phyloP scores from a whole-genome alignment of 2,888 invertebrate species.

The Colletes collaris region DNA sequence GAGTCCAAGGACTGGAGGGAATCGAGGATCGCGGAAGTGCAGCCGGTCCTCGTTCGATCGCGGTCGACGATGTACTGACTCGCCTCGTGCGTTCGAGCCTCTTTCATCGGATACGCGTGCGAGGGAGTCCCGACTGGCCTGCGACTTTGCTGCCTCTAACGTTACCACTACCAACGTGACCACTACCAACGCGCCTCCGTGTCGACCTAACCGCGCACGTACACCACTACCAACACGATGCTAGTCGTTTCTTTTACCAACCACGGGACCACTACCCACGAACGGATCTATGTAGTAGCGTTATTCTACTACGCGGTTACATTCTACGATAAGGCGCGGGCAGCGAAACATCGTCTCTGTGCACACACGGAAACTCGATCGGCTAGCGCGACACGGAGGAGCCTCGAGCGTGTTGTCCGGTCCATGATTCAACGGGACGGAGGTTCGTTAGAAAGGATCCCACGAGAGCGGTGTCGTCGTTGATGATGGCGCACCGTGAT shows the following conservation, averaged over 20 bases:
- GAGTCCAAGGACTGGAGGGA: neutral
- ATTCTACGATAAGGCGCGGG: neutral
- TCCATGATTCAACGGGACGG: constrained; percentile 26
- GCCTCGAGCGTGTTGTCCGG: constrained; percentile 3
- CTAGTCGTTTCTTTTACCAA: constrained; percentile 7
- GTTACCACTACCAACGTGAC: constrained; percentile 33
- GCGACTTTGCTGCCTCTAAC: constrained; percentile 45
- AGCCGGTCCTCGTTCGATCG: constrained; percentile 53
- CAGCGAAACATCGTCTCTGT: constrained; percentile 1
- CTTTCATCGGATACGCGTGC: constrained; percentile 62
- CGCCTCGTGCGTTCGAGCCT: constrained; percentile 61
- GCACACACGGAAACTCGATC: constrained; percentile 20
- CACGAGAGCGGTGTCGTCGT: constrained; percentile 31
- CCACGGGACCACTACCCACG: constrained; percentile 30
- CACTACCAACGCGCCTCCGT: neutral
- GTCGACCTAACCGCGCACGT: neutral
- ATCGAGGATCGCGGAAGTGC: neutral
- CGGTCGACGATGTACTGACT: constrained; percentile 76
- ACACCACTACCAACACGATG: constrained; percentile 8
- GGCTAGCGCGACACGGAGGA: constrained; percentile 4
- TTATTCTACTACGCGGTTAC: neutral
- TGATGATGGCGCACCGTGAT: constrained; percentile 21
- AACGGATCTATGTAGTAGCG: neutral
- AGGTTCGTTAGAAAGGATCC: constrained; percentile 40
- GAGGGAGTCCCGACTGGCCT: constrained; percentile 68